These are phyloP conservation scores for Lamproptera curius DNA, from an alignment of 2,888 invertebrate genomes.

Conservation along the genomic window DNA sequence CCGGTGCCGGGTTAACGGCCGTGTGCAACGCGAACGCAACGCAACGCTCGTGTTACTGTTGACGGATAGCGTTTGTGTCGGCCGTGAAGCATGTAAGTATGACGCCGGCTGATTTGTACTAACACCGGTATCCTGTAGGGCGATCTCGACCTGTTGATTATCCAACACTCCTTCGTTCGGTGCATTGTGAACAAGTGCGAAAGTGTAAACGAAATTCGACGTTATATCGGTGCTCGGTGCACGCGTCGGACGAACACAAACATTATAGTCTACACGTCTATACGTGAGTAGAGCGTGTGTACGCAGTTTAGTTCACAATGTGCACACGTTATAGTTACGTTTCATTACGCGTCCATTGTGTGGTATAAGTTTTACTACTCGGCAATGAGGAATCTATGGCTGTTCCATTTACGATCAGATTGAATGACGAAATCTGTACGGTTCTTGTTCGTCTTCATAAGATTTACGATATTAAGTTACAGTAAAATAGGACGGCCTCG, in stretches of 20 bases:
- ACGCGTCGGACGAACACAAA: slow-evolving; percentile 35
- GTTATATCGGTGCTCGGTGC: slow-evolving; percentile 35
- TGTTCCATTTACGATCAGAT: slow-evolving; percentile 2
- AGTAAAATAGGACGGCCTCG: neutral
- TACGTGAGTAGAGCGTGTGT: slow-evolving; percentile 30
- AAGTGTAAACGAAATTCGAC: slow-evolving; percentile 35
- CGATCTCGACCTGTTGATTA: slow-evolving; percentile 40
- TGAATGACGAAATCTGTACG: slow-evolving; percentile 7
- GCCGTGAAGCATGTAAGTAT: slow-evolving; percentile 70
- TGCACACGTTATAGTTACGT: slow-evolving; percentile 25
- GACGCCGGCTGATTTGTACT: slow-evolving; percentile 62
- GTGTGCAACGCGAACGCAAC: slow-evolving; percentile 69
- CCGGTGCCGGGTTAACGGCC: slow-evolving; percentile 71
- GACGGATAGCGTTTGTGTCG: slow-evolving; percentile 69
- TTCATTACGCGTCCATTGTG: slow-evolving; percentile 29
- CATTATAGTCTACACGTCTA: slow-evolving; percentile 27
- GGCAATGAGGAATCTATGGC: slow-evolving; percentile 9
- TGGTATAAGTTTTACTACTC: slow-evolving; percentile 18
- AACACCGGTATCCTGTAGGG: neutral
- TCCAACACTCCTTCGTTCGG: slow-evolving; percentile 27
- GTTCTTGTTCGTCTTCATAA: neutral
- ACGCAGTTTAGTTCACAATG: slow-evolving; percentile 25
- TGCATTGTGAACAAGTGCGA: slow-evolving; percentile 25
- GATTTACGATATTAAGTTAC: neutral
- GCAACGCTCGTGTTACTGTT: slow-evolving; percentile 72